These are phyloP conservation scores for Dendrolimus kikuchii DNA, from an alignment of 1,140 invertebrate genomes.

Conservation along the genomic window DNA sequence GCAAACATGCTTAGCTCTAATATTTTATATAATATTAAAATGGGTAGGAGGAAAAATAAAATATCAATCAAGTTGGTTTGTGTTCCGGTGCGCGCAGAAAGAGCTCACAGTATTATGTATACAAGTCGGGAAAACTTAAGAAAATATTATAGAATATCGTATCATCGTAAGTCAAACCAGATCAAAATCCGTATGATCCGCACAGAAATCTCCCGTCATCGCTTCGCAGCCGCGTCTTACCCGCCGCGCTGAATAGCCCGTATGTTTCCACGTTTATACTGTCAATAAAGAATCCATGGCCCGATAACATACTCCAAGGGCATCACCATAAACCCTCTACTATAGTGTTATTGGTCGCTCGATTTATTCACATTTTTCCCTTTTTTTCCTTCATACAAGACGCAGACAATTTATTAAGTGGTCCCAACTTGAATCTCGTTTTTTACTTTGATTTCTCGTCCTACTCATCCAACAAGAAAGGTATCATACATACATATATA, in stretches of 20 bases:
- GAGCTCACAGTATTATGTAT: too few relatives aligned
- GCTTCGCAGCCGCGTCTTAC: too few relatives aligned
- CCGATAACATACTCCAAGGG: slow-evolving; percentile 40
- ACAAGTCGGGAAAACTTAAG: too few relatives aligned
- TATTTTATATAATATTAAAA: too few relatives aligned
- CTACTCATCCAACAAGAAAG: not conserved
- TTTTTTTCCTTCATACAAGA: slow-evolving; percentile 28
- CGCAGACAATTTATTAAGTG: slow-evolving; percentile 50
- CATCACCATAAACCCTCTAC: slow-evolving; percentile 54
- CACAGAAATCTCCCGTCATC: not conserved
- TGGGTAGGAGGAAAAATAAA: too few relatives aligned
- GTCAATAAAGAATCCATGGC: slow-evolving; percentile 44
- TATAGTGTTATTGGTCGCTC: slow-evolving; percentile 59
- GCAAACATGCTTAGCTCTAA: too few relatives aligned
- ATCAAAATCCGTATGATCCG: too few relatives aligned
- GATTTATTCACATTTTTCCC: slow-evolving; percentile 31
- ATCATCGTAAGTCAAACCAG: not conserved
- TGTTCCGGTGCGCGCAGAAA: too few relatives aligned
- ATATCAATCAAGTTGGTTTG: too few relatives aligned
- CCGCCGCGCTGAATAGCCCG: slow-evolving; percentile 7
- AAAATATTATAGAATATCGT: too few relatives aligned
- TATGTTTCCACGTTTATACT: slow-evolving; percentile 38
- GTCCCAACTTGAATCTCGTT: slow-evolving; percentile 25
- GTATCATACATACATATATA: too few relatives aligned
- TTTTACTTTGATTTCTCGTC: slow-evolving; percentile 28